Base-by-base conservation (phyloP, 2,113 vertebrate species). In the Neotoma lepida region DNA sequence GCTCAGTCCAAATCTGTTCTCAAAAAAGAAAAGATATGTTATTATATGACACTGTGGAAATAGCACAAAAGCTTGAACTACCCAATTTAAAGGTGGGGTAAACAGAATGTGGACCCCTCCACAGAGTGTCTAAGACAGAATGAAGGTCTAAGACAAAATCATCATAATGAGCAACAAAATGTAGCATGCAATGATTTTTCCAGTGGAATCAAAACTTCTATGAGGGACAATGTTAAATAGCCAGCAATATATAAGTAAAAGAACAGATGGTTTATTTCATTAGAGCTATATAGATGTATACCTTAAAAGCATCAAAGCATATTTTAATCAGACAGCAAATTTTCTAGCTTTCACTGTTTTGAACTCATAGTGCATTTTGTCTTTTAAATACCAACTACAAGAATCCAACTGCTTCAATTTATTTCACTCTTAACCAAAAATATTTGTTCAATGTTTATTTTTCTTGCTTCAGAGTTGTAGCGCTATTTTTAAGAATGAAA, bases 1-100 rank as follows among this genome's bases (percentile, higher is more conserved):
- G 98, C 99, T 99, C 90, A 99, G 98, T 97, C 99, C 99, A 99
- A 99, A 99, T 97, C 99, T 99, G 90, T 94, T 97, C 97, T 96
- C 91, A 71, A 39, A 86, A 90, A 70, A 73, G 89, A 87, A 86
- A 97, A 63, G 95, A 76, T 30, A 91, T 1, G 44, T 96, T 95
- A 96, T 66, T 95, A 82, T 4, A 73, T 66, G 51, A 56, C 64
- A 89, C 8, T 81, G 17, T 33, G 73, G 28, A 3, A 76, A 89
- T 39, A 84, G 26, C 39, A 44, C 86, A 84, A 80, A 76, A 66
- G 35, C 4, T 12, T 77, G 85, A 5, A 91, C 22, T 9, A 66
- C 51, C 86, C 89, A 92, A 94, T 14, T 92, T 92, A 93, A 77
- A 89, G 63, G 8, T 82, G 30, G 94, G 68, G 22, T n/a, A 82